These are phyloP conservation scores for Actinostola sp. DNA, from an alignment of 92 coral and sea anemone species.

Conservation along the genomic window DNA sequence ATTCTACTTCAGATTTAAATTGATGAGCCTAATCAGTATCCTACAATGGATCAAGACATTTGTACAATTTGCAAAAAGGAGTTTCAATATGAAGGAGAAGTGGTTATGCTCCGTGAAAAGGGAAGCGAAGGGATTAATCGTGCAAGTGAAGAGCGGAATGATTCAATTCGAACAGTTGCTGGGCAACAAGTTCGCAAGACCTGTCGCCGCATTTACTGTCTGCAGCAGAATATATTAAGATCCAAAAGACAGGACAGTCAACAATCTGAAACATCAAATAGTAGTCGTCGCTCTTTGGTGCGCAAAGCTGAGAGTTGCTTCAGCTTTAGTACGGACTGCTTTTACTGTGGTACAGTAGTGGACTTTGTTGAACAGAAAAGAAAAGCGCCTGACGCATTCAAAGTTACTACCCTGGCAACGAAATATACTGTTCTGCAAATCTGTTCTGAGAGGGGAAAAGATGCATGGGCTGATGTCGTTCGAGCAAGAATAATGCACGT, in stretches of 20 bases:
- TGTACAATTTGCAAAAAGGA: not conserved
- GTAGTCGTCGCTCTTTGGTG: not conserved
- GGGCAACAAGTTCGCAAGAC: constrained; percentile 22
- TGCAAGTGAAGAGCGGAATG: constrained; percentile 19
- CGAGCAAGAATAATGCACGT: constrained; percentile 16
- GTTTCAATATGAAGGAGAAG: not conserved
- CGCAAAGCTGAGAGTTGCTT: not conserved
- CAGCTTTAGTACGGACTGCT: constrained; percentile 6
- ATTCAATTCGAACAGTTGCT: not conserved
- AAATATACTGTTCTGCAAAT: not conserved
- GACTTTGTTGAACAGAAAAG: constrained; percentile 9
- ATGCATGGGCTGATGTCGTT: constrained; percentile 17
- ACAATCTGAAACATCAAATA: not conserved
- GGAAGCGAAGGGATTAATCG: constrained; percentile 6
- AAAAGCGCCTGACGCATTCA: not conserved
- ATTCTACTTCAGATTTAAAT: no score
- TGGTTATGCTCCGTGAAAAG: not conserved
- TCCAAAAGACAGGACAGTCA: not conserved
- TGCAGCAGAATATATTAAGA: not conserved
- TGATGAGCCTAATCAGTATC: no score
- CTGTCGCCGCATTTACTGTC: constrained; percentile 14
- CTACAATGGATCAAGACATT: not conserved
- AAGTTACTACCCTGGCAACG: not conserved
- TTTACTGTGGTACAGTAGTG: constrained; percentile 15
- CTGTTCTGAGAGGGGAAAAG: not conserved